Percentiles rank a stretch among this genome's conserved stretches.
Conservation (phyloP, 2,797 vertebrate species). For the Phalloptychus januarius region DNA sequence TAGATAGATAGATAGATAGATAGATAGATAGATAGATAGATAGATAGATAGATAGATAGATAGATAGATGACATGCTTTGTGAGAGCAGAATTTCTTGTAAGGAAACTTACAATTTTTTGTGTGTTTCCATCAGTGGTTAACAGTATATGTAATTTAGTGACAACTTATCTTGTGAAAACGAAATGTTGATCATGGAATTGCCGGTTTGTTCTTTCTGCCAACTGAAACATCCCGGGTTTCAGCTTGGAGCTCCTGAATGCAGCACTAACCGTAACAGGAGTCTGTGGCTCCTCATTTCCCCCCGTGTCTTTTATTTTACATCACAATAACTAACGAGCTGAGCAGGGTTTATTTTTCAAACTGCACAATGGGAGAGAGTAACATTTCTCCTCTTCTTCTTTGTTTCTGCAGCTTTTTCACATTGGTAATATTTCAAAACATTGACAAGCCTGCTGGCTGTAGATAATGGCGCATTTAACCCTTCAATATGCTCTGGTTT, state of each 20-base stretch:
- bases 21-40: constrained; percentile 1
- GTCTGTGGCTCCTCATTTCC: constrained; percentile 21
- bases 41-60: neutral
- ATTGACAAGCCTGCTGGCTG: constrained; percentile 49
- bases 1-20: constrained; percentile 28
- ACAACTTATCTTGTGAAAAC: neutral
- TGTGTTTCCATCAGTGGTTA: neutral
- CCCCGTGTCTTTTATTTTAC: constrained; percentile 44
- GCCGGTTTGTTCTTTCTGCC: neutral
- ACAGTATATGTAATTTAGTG: neutral
- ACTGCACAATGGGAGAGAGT: constrained; percentile 54
- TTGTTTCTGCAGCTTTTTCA: constrained; percentile 37
- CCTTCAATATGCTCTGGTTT: constrained; percentile 41
- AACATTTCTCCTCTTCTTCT: constrained; percentile 54
- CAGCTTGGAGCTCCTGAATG: neutral
- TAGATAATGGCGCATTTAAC: constrained; percentile 58
- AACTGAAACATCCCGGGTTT: neutral
- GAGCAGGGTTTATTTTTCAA: constrained; percentile 64
- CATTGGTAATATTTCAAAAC: constrained; percentile 61
- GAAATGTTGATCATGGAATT: neutral
- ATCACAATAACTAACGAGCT: constrained; percentile 61
- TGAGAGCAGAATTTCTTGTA: no score
- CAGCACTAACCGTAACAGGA: neutral
- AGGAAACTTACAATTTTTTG: neutral
- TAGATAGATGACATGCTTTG: neutral